These are phyloP conservation scores for Lepisosteus osseus DNA, from an alignment of 2,113 vertebrate genomes.

Conservation along the genomic window DNA sequence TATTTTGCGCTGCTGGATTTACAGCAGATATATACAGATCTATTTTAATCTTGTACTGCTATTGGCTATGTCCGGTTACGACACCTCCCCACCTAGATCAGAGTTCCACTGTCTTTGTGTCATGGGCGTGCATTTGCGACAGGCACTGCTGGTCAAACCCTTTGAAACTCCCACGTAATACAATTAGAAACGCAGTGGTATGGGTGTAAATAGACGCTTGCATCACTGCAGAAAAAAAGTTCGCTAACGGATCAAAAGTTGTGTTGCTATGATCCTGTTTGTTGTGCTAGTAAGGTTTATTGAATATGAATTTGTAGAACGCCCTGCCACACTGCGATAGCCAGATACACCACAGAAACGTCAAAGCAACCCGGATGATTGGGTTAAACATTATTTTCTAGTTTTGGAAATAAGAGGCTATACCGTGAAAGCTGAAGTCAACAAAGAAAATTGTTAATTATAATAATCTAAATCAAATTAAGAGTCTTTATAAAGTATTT, in stretches of 20 bases:
- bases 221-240: conserved; percentile 1
- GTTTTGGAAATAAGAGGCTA: no score
- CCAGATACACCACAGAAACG: background rate
- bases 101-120: conserved; percentile 12
- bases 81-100: conserved; percentile 30
- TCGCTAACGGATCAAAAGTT: background rate
- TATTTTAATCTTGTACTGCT: conserved; percentile 59
- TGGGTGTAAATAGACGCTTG: conserved; percentile 9
- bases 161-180: background rate
- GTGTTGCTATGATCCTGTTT: background rate
- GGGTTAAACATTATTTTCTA: no score
- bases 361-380: no score
- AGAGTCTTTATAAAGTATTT: no score
- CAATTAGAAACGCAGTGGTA: conserved; percentile 12
- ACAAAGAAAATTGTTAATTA: no score
- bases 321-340: background rate
- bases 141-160: conserved; percentile 18
- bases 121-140: conserved; percentile 18
- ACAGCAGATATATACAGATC: conserved; percentile 58
- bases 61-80: conserved; percentile 51
- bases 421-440: no score
- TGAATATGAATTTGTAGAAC: no score
- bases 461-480: no score
- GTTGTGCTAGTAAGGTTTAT: background rate
- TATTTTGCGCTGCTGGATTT: conserved; percentile 9